Conservation (phyloP, 1,140 invertebrate species). For the Apolygus lucorum region DNA sequence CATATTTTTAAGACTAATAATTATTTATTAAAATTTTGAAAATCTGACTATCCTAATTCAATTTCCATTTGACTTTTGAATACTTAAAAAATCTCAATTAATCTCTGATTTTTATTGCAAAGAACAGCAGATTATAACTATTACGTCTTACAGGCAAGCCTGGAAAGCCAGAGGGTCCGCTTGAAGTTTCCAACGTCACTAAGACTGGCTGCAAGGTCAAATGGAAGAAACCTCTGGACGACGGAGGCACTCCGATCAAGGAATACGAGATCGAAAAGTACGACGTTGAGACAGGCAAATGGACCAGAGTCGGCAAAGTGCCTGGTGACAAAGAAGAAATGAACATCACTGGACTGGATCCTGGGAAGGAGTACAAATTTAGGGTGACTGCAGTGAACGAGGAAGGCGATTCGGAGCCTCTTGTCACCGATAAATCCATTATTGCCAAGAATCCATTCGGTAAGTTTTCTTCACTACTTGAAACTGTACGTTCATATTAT, state of each 20-base stretch:
- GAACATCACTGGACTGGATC: slow-evolving; percentile 81
- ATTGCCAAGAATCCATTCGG: slow-evolving; percentile 96
- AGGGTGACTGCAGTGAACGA: slow-evolving; percentile 90
- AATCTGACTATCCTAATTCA: background rate
- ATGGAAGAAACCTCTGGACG: slow-evolving; percentile 86
- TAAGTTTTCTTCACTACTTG: slow-evolving; percentile 43
- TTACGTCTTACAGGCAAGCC: slow-evolving; percentile 51
- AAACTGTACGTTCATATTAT: background rate
- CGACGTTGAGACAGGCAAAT: slow-evolving; percentile 80
- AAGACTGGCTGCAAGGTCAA: slow-evolving; percentile 77
- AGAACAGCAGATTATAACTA: too few relatives aligned
- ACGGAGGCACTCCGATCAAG: slow-evolving; percentile 86
- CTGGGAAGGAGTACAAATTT: slow-evolving; percentile 92
- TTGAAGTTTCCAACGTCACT: slow-evolving; percentile 77
- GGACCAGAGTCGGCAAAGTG: slow-evolving; percentile 73
- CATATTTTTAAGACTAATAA: too few relatives aligned
- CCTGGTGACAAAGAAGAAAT: slow-evolving; percentile 66
- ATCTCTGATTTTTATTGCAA: too few relatives aligned
- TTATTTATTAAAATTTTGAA: too few relatives aligned
- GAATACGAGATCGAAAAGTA: slow-evolving; percentile 93
- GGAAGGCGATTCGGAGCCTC: slow-evolving; percentile 90
- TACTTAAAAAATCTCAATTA: too few relatives aligned
- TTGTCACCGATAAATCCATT: slow-evolving; percentile 71
- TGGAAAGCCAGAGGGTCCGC: slow-evolving; percentile 73
- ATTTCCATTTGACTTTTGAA: background rate